Evolutionary conservation across 1,140 invertebrate genomes (phyloP).

Genomic region (Papilio aristodemus): DNA sequence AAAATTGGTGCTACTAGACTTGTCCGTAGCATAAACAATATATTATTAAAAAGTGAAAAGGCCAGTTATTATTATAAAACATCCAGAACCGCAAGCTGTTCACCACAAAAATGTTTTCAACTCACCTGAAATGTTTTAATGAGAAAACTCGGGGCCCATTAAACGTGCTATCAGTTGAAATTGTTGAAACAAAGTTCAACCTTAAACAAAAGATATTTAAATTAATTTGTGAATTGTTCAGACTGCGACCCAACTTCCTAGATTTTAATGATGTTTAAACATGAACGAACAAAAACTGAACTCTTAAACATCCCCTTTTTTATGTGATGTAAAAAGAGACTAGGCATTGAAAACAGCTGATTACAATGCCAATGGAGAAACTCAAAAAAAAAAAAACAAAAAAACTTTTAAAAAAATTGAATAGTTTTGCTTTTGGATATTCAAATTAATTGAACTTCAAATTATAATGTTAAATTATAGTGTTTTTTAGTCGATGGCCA

Average conservation of each 20-base stretch:
- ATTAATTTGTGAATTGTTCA: conserved; percentile 23
- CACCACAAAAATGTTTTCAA: conserved; percentile 16
- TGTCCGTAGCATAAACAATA: no score
- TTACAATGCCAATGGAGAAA: no score
- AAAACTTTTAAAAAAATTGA: no score
- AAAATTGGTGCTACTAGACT: no score
- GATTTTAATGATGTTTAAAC: conserved; percentile 19
- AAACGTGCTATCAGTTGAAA: conserved; percentile 17
- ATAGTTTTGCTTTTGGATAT: no score
- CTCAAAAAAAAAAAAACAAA: no score
- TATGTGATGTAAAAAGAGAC: neutral
- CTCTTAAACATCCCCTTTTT: neutral
- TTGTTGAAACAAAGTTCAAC: conserved; percentile 15
- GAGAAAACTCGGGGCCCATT: conserved; percentile 9
- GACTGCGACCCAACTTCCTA: conserved; percentile 4
- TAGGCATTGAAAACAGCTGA: no score
- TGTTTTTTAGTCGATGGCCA: no score
- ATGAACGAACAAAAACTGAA: neutral
- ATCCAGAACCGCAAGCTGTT: conserved; percentile 12
- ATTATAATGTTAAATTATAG: no score
- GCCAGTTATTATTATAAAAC: neutral
- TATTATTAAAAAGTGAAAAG: neutral
- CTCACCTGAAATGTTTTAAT: conserved; percentile 24
- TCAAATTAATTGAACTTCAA: no score
- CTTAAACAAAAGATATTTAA: conserved; percentile 24